Base-by-base conservation (phyloP, 2,797 vertebrate genomes). In the Halcyon chelicuti region DNA sequence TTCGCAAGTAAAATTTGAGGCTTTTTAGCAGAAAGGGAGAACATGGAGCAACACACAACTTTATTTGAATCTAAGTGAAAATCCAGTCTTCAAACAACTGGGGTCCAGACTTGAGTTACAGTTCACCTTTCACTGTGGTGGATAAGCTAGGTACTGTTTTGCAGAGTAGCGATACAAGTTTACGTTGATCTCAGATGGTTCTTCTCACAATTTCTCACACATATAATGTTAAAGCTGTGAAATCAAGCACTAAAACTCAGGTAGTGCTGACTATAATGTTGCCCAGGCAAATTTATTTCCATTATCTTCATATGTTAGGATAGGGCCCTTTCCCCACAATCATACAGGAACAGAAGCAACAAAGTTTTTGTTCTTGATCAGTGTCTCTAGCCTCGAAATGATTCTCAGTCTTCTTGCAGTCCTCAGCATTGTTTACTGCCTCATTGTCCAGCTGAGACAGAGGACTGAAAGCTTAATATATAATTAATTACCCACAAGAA, bases 231-330 rank as follows among this genome's bases (percentile, higher is more conserved):
- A 87, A 91, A 87, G 44, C 52, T 79, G 52, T 77, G 61, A 91
- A 94, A 31, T 70, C 46, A 60, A 76, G 28, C 63, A 61, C 17
- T 79, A 62, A 82, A 91, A 81, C 19, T 20, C 61, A 54, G 46
- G 46, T 42, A 62, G 12, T 78, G 16, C 40, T 79, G 52, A 65
- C 28, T 81, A 2, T 71, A 62, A n/a, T 46, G 58, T 88, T 96
- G 23, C 70, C 70, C 66, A 46, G 73, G 62, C 46, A 92, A 88
- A 52, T 94, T 95, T 88, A 78, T 70, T 92, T 92, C 37, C 8
- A 5, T 83, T 91, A 11, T 74, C 25, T 74, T 89, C 15, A 8
- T 86, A 7, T 52, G 8, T 70, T 84, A 35, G 13, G 18, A 4
- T 63, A 42, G 21, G 5, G 5, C 37, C 63, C 21, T 91, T 75